A percentile compares a stretch with the other conserved stretches of the same genome.
Evolutionary conservation across 2,113 vertebrate genomes (phyloP).

Genomic region (Gallinago media): DNA sequence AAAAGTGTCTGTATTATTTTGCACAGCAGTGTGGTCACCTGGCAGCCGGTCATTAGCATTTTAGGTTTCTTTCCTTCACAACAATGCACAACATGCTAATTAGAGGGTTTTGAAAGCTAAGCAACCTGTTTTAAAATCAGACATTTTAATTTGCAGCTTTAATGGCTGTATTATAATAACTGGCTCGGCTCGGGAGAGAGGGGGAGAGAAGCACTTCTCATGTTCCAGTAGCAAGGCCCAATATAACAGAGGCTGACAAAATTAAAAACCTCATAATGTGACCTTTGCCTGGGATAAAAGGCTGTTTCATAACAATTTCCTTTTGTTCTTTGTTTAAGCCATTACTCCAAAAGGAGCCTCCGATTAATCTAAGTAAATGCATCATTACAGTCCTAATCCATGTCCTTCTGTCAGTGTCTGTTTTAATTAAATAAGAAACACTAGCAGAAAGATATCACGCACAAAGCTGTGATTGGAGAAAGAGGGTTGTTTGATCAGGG

Average conservation of each 20-base stretch:
- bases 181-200: slow-evolving; percentile 71
- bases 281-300: slow-evolving; percentile 89
- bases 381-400: slow-evolving; percentile 91
- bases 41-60: slow-evolving; percentile 83
- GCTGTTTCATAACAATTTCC: slow-evolving; percentile 87
- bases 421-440: slow-evolving; percentile 95
- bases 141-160: slow-evolving; percentile 83
- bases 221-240: slow-evolving; percentile 75
- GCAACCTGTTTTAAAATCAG: slow-evolving; percentile 86
- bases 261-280: slow-evolving; percentile 84
- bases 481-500: slow-evolving; percentile 83
- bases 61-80: slow-evolving; percentile 77
- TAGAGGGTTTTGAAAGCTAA: slow-evolving; percentile 82
- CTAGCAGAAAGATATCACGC: slow-evolving; percentile 84
- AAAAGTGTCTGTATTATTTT: slow-evolving; percentile 74
- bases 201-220: slow-evolving; percentile 70
- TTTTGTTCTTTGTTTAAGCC: slow-evolving; percentile 89
- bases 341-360: slow-evolving; percentile 86
- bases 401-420: slow-evolving; percentile 93
- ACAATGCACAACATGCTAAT: slow-evolving; percentile 85
- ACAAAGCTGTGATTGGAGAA: slow-evolving; percentile 84
- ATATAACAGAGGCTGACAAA: slow-evolving; percentile 81
- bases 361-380: slow-evolving; percentile 94
- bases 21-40: slow-evolving; percentile 77
- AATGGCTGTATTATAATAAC: slow-evolving; percentile 83